Evolutionary conservation across 2,888 invertebrate species (phyloP).

Genomic region (Machimus rusticus): DNA sequence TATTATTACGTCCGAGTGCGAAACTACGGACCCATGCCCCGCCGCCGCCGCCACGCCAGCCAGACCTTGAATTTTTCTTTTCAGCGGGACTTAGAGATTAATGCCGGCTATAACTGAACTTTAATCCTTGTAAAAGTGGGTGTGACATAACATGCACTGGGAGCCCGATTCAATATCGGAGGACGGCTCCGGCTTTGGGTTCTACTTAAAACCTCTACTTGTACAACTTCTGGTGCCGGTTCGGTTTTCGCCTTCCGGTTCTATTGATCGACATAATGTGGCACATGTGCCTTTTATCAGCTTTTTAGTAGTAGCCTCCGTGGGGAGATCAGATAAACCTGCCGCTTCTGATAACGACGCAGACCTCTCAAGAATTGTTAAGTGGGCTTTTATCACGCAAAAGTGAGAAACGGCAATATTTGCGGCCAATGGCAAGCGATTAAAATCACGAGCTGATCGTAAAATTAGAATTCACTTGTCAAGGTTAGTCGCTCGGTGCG

Average conservation of each 20-base stretch:
- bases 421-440: neutral
- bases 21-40: neutral
- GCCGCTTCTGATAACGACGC: neutral
- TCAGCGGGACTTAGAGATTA: neutral
- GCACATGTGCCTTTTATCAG: neutral
- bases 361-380: neutral
- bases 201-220: neutral
- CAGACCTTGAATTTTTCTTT: neutral
- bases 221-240: neutral
- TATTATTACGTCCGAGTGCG: neutral
- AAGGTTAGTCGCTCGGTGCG: neutral
- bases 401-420: neutral
- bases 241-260: neutral
- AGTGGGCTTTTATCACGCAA: neutral
- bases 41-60: neutral
- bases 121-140: neutral
- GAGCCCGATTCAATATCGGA: neutral
- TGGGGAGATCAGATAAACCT: neutral
- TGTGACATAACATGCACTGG: neutral
- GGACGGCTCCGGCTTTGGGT: neutral
- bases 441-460: conserved; percentile 28
- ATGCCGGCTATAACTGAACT: neutral
- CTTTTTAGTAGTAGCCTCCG: neutral
- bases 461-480: conserved; percentile 12
- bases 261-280: neutral